Percentiles rank a stretch among this genome's conserved stretches.
Evolutionary conservation across 2,888 invertebrate species (phyloP).

Genomic region (Drosophila greeni): DNA sequence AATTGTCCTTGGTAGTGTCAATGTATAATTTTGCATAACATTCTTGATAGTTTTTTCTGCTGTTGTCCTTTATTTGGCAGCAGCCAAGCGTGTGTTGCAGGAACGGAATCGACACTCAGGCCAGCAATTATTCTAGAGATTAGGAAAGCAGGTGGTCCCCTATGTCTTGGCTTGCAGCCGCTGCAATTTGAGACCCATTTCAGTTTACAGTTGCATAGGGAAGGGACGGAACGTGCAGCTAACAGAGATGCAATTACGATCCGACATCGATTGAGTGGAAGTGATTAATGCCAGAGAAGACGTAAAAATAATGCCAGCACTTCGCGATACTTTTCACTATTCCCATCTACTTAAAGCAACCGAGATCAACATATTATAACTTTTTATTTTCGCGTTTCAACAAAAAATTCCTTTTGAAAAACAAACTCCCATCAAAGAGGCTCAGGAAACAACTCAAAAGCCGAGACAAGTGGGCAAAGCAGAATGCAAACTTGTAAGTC

Average conservation of each 20-base stretch:
- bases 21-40: constrained; percentile 3
- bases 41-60: neutral
- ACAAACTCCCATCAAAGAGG: constrained; percentile 48
- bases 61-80: constrained; percentile 41
- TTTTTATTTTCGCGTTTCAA: constrained; percentile 19
- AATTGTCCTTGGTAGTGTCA: too few species aligned
- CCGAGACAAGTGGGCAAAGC: constrained; percentile 59
- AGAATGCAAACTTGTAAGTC: constrained; percentile 65
- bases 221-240: constrained; percentile 43
- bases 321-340: neutral
- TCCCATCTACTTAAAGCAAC: constrained; percentile 1
- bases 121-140: constrained; percentile 11
- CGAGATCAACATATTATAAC: constrained; percentile 12
- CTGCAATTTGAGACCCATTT: constrained; percentile 57
- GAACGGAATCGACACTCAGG: constrained; percentile 7
- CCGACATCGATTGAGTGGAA: constrained; percentile 54
- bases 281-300: constrained; percentile 53
- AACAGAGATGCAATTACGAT: constrained; percentile 61
- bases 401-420: constrained; percentile 43
- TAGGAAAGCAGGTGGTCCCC: constrained; percentile 46
- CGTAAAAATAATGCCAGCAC: constrained; percentile 20
- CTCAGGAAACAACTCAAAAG: constrained; percentile 53
- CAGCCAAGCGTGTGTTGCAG: constrained; percentile 44
- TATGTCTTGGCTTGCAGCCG: constrained; percentile 48
- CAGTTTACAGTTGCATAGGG: constrained; percentile 54